Base-by-base conservation (phyloP, 2,113 vertebrate species). In the Neogale vison region DNA sequence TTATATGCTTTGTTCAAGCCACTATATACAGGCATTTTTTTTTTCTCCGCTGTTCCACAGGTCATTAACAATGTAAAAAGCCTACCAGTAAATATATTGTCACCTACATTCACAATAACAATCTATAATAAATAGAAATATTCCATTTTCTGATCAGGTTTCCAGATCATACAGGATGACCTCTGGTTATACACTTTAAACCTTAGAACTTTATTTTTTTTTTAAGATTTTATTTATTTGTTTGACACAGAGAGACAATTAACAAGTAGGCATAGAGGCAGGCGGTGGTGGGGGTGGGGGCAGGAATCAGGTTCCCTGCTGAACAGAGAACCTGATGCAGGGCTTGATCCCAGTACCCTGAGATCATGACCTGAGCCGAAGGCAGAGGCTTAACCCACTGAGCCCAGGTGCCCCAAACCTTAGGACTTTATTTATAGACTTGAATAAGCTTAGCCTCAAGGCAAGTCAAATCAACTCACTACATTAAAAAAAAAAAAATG, bases 71-170 rank as follows among this genome's bases (percentile, higher is more conserved):
- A 59, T 57, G 31, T 34, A 87, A 84, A 81, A 84, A 39, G 18
- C 1, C 26, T 69, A 50, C 36, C 11, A 31, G 47, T 63, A 65
- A 67, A 86, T 92, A 36, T 39, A 42, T 7, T 26, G 9, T 74
- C 6, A 18, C 31, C 65, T 74, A 81, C 7, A 13, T 85, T 80
- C 77, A 71, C 2, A 47, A 26, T 76, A 61, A 72, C 26, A 65
- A 77, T 77, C 80, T 95, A 92, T 52, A 95, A 88, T 88, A 61
- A 74, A 95, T 96, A 77, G 12, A 93, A 69, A 85, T 29, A 31
- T 5, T 76, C 0, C 8, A 59, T 63, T 92, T 91, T 23, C 15
- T 26, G 39, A 65, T 91, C 31, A 67, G 7, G 31, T 4, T 94
- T 93, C 72, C 39, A 79, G 8, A 87, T 36, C 93, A 85, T 88